phyloP scores from a whole-genome alignment of 2,888 invertebrate species.

The Rhingia campestris region DNA sequence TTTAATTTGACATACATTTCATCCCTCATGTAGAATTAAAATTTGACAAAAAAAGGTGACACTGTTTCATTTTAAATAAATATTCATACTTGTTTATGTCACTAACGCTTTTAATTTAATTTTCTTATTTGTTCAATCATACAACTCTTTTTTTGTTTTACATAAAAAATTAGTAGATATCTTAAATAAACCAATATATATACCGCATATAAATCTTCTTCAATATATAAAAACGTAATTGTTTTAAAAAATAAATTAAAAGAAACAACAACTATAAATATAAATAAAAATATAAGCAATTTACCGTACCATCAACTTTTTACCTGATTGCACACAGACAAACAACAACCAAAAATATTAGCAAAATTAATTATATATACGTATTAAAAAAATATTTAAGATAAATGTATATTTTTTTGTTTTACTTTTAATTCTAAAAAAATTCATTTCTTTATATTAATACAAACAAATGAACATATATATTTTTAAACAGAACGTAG shows the following conservation, averaged over 20 bases:
- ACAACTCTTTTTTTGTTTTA: constrained; percentile 11
- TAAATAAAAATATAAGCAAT: constrained; percentile 60
- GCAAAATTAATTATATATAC: constrained; percentile 74
- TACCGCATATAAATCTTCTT: constrained; percentile 41
- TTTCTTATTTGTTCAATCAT: constrained; percentile 12
- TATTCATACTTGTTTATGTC: constrained; percentile 13
- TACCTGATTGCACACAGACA: constrained; percentile 78
- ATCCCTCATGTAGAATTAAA: constrained; percentile 20
- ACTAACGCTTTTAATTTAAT: constrained; percentile 41
- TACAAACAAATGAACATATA: constrained; percentile 11
- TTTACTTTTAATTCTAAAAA: constrained; percentile 5
- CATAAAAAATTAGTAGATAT: constrained; percentile 41
- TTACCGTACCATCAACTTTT: constrained; percentile 71
- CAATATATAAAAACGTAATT: constrained; percentile 55
- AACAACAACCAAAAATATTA: constrained; percentile 76
- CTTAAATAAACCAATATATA: constrained; percentile 38
- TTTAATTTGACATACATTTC: constrained; percentile 33
- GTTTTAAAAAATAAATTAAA: constrained; percentile 47
- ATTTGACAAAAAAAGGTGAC: constrained; percentile 11
- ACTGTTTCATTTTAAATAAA: constrained; percentile 2
- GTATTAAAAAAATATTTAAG: constrained; percentile 54
- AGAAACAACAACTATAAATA: constrained; percentile 48
- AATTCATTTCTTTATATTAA: neutral
- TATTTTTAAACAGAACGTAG: constrained; percentile 1
- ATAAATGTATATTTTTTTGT: constrained; percentile 48